A percentile compares a stretch with the other conserved stretches of the same genome.
phyloP scores from a whole-genome alignment of 2,797 vertebrate genomes.

The Gymnothorax reevesii region DNA sequence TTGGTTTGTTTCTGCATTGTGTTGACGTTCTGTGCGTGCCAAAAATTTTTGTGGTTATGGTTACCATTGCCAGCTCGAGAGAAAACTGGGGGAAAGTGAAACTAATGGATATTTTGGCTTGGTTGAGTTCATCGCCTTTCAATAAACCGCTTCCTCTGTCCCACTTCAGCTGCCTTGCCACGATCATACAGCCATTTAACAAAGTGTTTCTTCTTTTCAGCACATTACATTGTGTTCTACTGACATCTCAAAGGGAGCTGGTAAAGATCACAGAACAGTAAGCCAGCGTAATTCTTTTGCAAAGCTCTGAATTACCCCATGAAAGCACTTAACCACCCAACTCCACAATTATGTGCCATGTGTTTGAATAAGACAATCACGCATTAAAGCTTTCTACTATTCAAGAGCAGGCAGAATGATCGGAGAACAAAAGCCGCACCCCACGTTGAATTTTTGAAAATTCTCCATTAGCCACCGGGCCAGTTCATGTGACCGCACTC shows the following conservation, averaged over 20 bases:
- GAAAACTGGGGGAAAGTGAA: neutral
- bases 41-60: neutral
- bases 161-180: neutral
- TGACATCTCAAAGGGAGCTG: constrained; percentile 27
- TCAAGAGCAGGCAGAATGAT: constrained; percentile 24
- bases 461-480: neutral
- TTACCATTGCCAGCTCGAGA: neutral
- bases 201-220: constrained; percentile 18
- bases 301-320: constrained; percentile 30
- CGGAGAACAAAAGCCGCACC: neutral
- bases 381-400: constrained; percentile 34
- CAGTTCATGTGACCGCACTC: neutral
- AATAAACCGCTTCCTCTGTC: constrained; percentile 18
- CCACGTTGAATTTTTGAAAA: neutral
- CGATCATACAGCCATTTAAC: constrained; percentile 8
- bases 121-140: constrained; percentile 29
- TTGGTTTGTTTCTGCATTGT: constrained; percentile 23
- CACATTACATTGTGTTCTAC: constrained; percentile 20
- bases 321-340: constrained; percentile 33
- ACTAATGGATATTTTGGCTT: constrained; percentile 16
- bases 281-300: constrained; percentile 38
- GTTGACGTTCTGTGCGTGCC: constrained; percentile 19
- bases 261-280: constrained; percentile 18
- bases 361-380: constrained; percentile 37
- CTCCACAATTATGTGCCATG: constrained; percentile 28